Evolutionary conservation across 53 echinoderm and acorn worm genomes (phyloP), one percentile per base, ranked within the genome.

Genomic region (Mesocentrotus franciscanus): DNA sequence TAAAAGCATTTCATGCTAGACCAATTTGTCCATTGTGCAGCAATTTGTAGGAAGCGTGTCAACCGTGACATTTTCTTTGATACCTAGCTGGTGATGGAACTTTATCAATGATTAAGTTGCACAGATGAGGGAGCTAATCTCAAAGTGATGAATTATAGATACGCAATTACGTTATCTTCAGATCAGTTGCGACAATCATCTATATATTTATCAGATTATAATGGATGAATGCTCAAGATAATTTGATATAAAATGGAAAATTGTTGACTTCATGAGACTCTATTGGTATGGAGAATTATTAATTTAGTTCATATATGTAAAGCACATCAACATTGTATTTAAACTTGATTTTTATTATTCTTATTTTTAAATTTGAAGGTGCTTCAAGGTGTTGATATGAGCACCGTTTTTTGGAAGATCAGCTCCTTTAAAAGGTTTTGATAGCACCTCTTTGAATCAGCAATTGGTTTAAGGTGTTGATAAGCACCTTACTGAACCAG

Each of bases 151-250:
- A 85, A 85, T 85, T 13, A 85, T 56, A 85, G 24, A 85, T 85
- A 49, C 8, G 85, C 85, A 85, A 55, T 85, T 85, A 85, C 5
- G 18, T 85, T 22, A 85, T 49, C 85, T 85, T 24, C 18, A 42
- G 85, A 56, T 17, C 9, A 56, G 85, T 56, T 85, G 76, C 33
- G 55, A 85, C 11, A 85, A 55, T 14, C 24, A 85, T 85, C 85
- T 85, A 85, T 85, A 85, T 85, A 85, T 85, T 85, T 49, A 85
- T 85, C 55, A 85, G 42, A 85, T 85, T 49, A 85, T 49, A 20
- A 85, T 85, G 85, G 49, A 49, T 85, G 85, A 85, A 49, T 85
- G 20, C 49, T 22, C 55, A 22, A 22, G 9, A 56, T 42, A 85
- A 85, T 1, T 9, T 42, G 85, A 56, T 20, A 56, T 56, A 49